Evolutionary conservation across 2,888 invertebrate species (phyloP), one percentile per base, ranked within the genome.

Genomic region (Hecatera dysodea): DNA sequence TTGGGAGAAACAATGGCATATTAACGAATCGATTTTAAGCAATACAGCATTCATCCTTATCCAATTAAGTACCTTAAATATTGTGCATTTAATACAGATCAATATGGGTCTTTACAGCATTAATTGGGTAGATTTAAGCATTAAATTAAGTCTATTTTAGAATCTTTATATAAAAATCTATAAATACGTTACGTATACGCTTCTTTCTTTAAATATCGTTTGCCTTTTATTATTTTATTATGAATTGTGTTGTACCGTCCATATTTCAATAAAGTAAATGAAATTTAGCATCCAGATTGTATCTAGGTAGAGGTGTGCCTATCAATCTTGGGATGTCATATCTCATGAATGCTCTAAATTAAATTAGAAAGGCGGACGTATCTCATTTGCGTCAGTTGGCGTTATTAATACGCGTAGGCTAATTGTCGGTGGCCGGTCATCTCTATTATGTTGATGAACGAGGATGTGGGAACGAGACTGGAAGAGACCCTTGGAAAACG

Each of bases 321-420:
- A 89, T 90, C 89, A 82, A 82, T 90, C 87, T 84, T 84, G 61
- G 70, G 82, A 79, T 86, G 90, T 90, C 90, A 81, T 87, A 83
- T 75, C 86, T 85, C 86, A 84, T 87, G 78, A 90, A 85, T 89
- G 91, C 87, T 91, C 92, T 88, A 90, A 92, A 91, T 94, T 92
- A 90, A 90, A 92, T 93, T 93, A 93, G 93, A 94, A 94, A 94
- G 94, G 89, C 91, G 93, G 92, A 93, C 89, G 81, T 86, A 87
- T 87, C 85, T 86, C 88, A 91, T 92, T 92, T 90, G 89, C 88
- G 89, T 86, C 87, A 87, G 87, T 89, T 87, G 86, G 85, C 87
- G 89, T 92, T 93, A 94, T 94, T 94, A 95, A 93, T 93, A 91
- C 86, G 92, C 93, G 93, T 93, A 93, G 92, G 94, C 90, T 94